phyloP scores from a whole-genome alignment of 2,113 vertebrate genomes.

The Edolisoma coerulescens region DNA sequence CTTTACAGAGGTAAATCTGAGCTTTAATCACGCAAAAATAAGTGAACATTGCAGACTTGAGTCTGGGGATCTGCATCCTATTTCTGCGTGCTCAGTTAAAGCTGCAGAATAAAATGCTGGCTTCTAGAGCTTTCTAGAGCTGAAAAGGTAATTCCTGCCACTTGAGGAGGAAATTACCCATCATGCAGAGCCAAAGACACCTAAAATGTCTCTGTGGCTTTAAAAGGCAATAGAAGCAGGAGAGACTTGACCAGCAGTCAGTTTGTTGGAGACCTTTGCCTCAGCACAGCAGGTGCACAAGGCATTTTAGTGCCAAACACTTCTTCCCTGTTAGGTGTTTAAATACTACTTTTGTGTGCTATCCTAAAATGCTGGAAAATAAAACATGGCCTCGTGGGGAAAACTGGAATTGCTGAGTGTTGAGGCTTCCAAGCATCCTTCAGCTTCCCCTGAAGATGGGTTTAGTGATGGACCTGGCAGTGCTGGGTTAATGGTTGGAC shows the following conservation, averaged over 20 bases:
- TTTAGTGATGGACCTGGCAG: not conserved
- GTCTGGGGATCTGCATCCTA: not conserved
- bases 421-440: not conserved
- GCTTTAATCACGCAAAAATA: not conserved
- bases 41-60: not conserved
- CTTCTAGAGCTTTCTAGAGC: not conserved
- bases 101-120: not conserved
- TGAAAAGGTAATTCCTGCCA: not conserved
- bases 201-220: not conserved
- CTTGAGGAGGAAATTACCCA: not conserved
- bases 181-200: not conserved
- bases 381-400: not conserved
- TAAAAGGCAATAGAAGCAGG: not conserved
- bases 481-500: not conserved
- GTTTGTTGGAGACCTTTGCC: not conserved
- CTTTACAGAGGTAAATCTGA: not conserved
- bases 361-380: not conserved
- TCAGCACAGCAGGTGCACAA: not conserved
- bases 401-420: not conserved
- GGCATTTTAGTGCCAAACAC: not conserved
- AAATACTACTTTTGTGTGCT: not conserved
- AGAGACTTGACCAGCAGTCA: not conserved
- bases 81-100: not conserved
- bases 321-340: not conserved
- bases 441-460: not conserved